Evolutionary conservation across 2,888 invertebrate genomes (phyloP).

Genomic region (Sarcophaga rosellei): DNA sequence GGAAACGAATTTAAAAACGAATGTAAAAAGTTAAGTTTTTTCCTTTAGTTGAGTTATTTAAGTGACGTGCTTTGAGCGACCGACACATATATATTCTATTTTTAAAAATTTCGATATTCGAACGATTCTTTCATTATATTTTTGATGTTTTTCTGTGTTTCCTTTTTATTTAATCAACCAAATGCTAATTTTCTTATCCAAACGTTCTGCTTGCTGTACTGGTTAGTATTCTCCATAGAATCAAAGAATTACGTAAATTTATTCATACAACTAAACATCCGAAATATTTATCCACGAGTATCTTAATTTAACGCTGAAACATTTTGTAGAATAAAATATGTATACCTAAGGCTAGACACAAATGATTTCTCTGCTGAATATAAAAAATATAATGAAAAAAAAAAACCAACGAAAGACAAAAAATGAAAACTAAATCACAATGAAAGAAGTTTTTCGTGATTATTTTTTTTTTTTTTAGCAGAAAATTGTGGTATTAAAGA

Average conservation of each 20-base stretch:
- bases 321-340: constrained; percentile 17
- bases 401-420: constrained; percentile 9
- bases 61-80: not conserved
- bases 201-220: not conserved
- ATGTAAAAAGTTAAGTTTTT: constrained; percentile 26
- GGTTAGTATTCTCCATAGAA: not conserved
- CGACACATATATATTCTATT: not conserved
- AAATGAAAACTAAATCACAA: constrained; percentile 10
- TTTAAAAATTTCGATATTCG: no score
- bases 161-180: no score
- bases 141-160: no score
- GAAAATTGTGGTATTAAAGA: constrained; percentile 50
- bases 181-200: no score
- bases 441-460: not conserved
- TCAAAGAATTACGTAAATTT: not conserved
- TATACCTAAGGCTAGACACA: constrained; percentile 51
- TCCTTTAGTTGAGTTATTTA: not conserved
- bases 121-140: no score
- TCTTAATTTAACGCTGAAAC: constrained; percentile 52
- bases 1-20: constrained; percentile 23
- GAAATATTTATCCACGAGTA: constrained; percentile 19
- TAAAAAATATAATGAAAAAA: constrained; percentile 21
- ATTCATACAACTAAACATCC: constrained; percentile 1
- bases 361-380: constrained; percentile 29
- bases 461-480: constrained; percentile 19